Evolutionary conservation across 2,888 invertebrate species (phyloP), one percentile per base, ranked within the genome.

Genomic region (Cantharis rufa): DNA sequence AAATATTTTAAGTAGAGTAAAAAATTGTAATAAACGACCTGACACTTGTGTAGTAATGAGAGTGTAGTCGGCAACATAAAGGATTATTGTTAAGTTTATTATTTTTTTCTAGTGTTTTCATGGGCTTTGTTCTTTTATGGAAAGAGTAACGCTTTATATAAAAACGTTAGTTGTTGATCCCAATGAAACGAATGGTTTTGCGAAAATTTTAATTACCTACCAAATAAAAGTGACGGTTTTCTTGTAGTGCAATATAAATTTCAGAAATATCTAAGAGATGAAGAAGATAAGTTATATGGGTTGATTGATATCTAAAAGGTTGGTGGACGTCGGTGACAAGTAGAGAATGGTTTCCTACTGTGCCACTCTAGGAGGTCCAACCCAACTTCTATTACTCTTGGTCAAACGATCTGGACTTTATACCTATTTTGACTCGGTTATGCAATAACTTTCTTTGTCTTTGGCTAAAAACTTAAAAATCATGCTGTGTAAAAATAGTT

Each of bases 31-130:
- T 78, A 79, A 81, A 82, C 78, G 81, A 78, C 78, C 76, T 74
- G 75, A 78, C 78, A 77, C 80, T 82, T 81, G 81, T 82, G 81
- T 81, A 79, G 81, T 82, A 82, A 82, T 82, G 82, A 82, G 82
- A 81, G 75, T 75, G 71, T 71, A 73, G 81, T 78, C 79, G 80
- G 80, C 79, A 71, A 76, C 78, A 70, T 80, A 75, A 81, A 81
- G 78, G 81, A 81, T 81, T 80, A 79, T 80, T 80, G 78, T 79
- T 79, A 74, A 73, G 71, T 73, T 80, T 79, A 79, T 78, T 77
- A 78, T 78, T 79, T 75, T 80, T 80, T 76, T 62, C 28, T 71
- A 27, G n/a, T 66, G 72, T 75, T 72, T 72, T 69, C 71, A 21
- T 21, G 21, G 70, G 64, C 73, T 70, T 74, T 74, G 69, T 72